Evolutionary conservation across 2,797 vertebrate species (phyloP).

Genomic region (Smutsia temminckii): DNA sequence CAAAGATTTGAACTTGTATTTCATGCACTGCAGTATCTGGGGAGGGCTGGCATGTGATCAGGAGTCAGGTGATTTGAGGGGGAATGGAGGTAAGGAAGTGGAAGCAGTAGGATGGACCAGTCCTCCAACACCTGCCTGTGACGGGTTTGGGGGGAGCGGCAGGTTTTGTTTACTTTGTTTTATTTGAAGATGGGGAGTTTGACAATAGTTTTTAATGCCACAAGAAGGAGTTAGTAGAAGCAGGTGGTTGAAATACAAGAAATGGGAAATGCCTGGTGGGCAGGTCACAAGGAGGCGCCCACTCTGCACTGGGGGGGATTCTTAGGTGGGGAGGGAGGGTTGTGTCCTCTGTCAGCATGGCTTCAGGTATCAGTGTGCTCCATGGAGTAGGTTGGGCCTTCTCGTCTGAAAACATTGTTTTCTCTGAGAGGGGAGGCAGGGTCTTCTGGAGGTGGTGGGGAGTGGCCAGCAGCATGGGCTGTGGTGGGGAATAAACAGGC

Average conservation of each 20-base stretch:
- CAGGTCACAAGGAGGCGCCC: neutral
- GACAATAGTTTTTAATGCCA: neutral
- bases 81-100: neutral
- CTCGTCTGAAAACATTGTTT: neutral
- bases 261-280: neutral
- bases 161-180: neutral
- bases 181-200: neutral
- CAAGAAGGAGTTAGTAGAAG: neutral
- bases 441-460: too few relatives aligned
- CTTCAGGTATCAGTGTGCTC: too few relatives aligned
- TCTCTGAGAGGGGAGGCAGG: neutral
- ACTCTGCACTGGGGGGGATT: neutral
- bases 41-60: accelerated
- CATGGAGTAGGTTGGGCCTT: neutral
- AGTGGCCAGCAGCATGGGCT: neutral
- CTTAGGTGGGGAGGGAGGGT: neutral
- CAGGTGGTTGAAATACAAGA: neutral
- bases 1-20: neutral
- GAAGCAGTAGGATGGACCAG: neutral
- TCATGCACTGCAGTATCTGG: neutral
- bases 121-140: neutral
- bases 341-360: neutral
- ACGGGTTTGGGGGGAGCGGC: too few relatives aligned
- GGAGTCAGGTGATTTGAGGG: neutral
- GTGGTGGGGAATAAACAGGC: neutral